phyloP scores from a whole-genome alignment of 2,888 invertebrate species.

The Agrochola macilenta region DNA sequence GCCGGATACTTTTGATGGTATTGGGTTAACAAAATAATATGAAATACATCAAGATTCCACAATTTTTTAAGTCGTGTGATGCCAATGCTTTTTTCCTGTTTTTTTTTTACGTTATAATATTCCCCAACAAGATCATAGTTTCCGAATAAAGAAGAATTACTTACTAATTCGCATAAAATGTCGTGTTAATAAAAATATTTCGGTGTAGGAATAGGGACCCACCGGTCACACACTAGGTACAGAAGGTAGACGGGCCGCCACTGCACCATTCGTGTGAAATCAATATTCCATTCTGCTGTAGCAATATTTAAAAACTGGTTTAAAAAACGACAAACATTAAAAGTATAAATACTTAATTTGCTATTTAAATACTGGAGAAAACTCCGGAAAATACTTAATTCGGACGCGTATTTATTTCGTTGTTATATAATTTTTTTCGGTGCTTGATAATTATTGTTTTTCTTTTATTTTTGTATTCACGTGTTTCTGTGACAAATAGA shows the following conservation, averaged over 20 bases:
- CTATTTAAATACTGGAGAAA: not conserved
- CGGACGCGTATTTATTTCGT: not conserved
- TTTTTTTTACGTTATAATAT: not conserved
- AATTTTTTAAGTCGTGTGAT: not conserved
- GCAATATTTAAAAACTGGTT: not conserved
- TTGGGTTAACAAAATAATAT: constrained; percentile 1
- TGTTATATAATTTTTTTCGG: not conserved
- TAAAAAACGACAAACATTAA: not conserved
- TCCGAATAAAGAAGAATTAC: too few species aligned
- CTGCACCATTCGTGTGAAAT: constrained; percentile 21
- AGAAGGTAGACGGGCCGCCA: not conserved
- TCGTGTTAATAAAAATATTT: not conserved
- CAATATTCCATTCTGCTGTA: constrained; percentile 14
- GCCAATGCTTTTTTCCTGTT: not conserved
- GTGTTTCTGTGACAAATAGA: too few species aligned
- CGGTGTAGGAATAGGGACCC: not conserved
- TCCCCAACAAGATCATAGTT: not conserved
- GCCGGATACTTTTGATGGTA: constrained; percentile 19
- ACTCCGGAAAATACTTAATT: not conserved
- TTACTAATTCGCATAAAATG: too few species aligned
- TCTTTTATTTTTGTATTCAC: too few species aligned
- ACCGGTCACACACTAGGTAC: not conserved
- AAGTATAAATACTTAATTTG: not conserved
- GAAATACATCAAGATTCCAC: not conserved
- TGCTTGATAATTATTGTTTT: not conserved